Evolutionary conservation across 2,888 invertebrate genomes (phyloP), one percentile per base, ranked within the genome.

Genomic region (Synanthedon tipuliformis): DNA sequence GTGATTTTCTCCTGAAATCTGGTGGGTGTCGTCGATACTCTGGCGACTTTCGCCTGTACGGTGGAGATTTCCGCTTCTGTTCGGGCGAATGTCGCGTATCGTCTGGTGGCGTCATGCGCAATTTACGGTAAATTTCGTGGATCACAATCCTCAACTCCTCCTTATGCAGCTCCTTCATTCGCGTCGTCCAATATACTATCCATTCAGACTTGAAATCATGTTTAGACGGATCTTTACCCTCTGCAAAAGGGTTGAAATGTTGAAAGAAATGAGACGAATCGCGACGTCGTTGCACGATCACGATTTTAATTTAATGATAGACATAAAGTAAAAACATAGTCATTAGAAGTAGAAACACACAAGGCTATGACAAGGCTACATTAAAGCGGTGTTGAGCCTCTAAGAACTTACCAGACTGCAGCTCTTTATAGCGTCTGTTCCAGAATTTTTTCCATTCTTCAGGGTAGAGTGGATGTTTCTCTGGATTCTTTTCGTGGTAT

Each of bases 381-480:
- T 15, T n/a, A n/a, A n/a, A n/a, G 3, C 49, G 16, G 16, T 15
- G 15, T 49, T 34, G 10, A 8, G 34, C 34, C 34, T 10, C 34
- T 34, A 10, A 45, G n/a, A 10, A 57, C 69, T 59, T 54, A 83
- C 90, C 86, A n/a, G 89, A 79, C 71, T 94, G 93, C 52, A 95
- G 80, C 75, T 95, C 94, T 71, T 93, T 94, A 71, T 94, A 94
- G 1, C 95, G 90, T 10, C 90, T 88, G 73, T 95, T 95, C 95
- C 95, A 96, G 73, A 95, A 95, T 69, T 92, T 92, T 69, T 95
- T 95, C 96, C 96, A 96, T 71, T 96, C 96, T 50, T 94, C 94
- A 0, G 94, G 93, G 73, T 96, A 96, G 3, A 93, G 89, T 0
- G 95, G 95, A 79, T 96, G 95, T 61, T 94, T 95, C 70, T 96